Evolutionary conservation across 1,140 invertebrate species (phyloP).

Genomic region (Centruroides vittatus): DNA sequence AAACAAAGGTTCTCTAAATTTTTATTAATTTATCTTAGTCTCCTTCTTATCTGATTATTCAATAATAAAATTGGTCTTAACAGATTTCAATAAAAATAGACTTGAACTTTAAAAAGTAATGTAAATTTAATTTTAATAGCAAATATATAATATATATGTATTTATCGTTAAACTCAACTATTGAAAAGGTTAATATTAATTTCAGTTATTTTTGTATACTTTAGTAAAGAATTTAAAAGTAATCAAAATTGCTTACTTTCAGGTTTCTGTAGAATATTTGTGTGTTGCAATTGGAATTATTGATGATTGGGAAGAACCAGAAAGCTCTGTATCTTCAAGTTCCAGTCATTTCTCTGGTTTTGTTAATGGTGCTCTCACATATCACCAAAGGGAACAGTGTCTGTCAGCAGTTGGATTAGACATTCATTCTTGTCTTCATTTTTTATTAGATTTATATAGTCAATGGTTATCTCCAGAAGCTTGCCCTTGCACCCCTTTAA

Average conservation of each 20-base stretch:
- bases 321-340: constrained; percentile 11
- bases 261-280: constrained; percentile 32
- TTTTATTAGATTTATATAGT: constrained; percentile 62
- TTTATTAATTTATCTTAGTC: no score
- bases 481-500: constrained; percentile 36
- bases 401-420: constrained; percentile 42
- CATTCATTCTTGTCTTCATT: constrained; percentile 70
- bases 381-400: constrained; percentile 18
- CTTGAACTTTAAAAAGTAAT: no score
- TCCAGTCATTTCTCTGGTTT: constrained; percentile 8
- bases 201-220: no score
- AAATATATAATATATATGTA: no score
- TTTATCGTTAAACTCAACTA: no score
- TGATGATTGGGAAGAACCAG: constrained; percentile 14
- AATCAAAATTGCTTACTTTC: neutral
- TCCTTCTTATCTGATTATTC: no score
- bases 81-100: no score
- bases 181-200: no score
- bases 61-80: no score
- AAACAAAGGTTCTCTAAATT: no score
- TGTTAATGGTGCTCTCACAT: constrained; percentile 8
- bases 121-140: no score
- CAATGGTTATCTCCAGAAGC: constrained; percentile 48
- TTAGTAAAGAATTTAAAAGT: no score
- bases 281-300: constrained; percentile 27